Conservation (phyloP, 2,888 invertebrate genomes). For the Zhuqinia jingwanae region DNA sequence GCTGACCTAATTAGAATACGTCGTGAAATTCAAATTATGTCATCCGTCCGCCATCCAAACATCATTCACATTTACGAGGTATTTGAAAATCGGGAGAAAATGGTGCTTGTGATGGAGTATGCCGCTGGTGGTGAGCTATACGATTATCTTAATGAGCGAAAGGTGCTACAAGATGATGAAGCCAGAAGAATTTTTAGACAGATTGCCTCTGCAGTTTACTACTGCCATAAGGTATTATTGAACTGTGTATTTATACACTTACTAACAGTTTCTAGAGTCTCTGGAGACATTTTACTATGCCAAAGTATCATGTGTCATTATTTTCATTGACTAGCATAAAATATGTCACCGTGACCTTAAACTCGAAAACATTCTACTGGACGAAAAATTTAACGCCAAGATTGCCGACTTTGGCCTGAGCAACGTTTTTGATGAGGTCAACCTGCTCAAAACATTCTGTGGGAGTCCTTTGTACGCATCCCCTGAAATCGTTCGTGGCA, state of each 20-base stretch:
- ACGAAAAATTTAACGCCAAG: conserved; percentile 97
- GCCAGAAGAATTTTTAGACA: conserved; percentile 89
- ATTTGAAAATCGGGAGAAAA: conserved; percentile 88
- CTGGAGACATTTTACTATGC: no score
- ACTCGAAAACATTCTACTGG: conserved; percentile 95
- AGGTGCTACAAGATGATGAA: conserved; percentile 92
- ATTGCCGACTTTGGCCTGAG: conserved; percentile 99
- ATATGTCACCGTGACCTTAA: conserved; percentile 98
- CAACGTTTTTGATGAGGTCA: conserved; percentile 95
- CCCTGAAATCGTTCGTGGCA: conserved; percentile 98
- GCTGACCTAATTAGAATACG: conserved; percentile 97
- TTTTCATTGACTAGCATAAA: conserved; percentile 89
- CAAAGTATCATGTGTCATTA: no score
- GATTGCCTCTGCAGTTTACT: conserved; percentile 89
- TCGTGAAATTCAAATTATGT: conserved; percentile 99
- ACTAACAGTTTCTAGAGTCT: no score
- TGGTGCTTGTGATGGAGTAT: conserved; percentile 90
- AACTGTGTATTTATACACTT: no score
- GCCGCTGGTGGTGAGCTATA: conserved; percentile 92
- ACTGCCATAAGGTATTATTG: conserved; percentile 87
- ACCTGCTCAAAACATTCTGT: conserved; percentile 94
- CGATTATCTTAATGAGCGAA: conserved; percentile 88
- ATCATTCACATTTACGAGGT: conserved; percentile 99
- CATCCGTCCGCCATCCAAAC: conserved; percentile 98
- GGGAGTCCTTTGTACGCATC: conserved; percentile 98